Evolutionary conservation across 2,113 vertebrate species (phyloP), one percentile per base, ranked within the genome.

Genomic region (Bombycilla garrulus): DNA sequence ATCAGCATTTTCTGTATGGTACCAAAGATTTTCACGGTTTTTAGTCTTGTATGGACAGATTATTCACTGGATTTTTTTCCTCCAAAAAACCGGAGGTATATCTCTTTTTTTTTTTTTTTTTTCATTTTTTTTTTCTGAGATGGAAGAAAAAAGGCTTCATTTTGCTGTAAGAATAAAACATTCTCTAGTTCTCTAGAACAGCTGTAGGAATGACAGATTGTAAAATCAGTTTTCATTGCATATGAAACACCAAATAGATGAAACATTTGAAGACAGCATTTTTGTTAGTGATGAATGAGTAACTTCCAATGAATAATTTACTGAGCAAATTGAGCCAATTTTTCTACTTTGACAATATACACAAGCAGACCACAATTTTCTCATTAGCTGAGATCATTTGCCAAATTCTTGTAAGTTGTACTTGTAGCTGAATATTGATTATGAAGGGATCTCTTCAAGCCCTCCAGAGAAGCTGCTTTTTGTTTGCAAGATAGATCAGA

Each of bases 241-340:
- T 26, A 42, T 61, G 64, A 94, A 95, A 76, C 33, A 45, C 45
- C 20, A 71, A 86, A 87, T 6, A 87, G 31, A 72, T n/a, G 12
- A 89, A 89, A 86, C 3, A 4, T 69, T 45, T 70, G 31, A 93
- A 89, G 77, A 54, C 40, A 64, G 47, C 21, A 50, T 92, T 84
- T 94, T 78, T 84, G 21, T 64, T 74, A 67, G 53, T 56, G 72
- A 92, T 54, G 57, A 96, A 80, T 86, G n/a, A 94, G 35, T 72
- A 82, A 89, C 36, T 72, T 85, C 33, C 40, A 48, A 56, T 93
- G 61, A 94, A 95, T 94, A 95, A 96, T 91, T 95, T 90, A 91
- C 22, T 51, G 17, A 88, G 48, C 17, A 96, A 89, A 93, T 81
- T 81, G 53, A 85, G 50, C 6, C 1, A 8, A 28, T 92, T 81